A percentile compares a stretch with the other conserved stretches of the same genome.
Conservation (phyloP, 2,797 vertebrate species). For the Distichodus sexfasciatus region DNA sequence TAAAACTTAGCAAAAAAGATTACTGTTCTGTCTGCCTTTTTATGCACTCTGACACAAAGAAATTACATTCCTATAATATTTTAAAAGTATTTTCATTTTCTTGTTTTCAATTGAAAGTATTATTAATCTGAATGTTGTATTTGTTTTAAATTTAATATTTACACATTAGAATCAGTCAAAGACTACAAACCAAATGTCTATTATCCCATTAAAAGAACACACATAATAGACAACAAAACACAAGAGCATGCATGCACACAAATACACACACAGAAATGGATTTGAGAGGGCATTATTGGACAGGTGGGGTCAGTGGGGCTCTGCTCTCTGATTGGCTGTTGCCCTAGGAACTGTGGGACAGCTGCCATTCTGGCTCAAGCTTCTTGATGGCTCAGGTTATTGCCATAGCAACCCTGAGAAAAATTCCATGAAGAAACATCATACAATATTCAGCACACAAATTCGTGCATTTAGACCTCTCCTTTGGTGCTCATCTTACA, state of each 20-base stretch:
- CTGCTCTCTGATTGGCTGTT: conserved; percentile 46
- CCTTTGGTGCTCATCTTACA: conserved; percentile 36
- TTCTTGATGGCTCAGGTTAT: conserved; percentile 31
- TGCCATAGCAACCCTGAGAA: conserved; percentile 31
- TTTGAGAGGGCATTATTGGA: conserved; percentile 17
- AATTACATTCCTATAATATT: too few species aligned
- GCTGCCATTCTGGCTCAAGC: conserved; percentile 45
- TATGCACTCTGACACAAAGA: too few species aligned
- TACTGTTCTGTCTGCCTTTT: too few species aligned
- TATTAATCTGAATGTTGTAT: too few species aligned
- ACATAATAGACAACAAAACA: too few species aligned
- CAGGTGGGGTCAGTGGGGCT: conserved; percentile 51
- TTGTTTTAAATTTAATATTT: too few species aligned
- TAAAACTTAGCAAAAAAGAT: too few species aligned
- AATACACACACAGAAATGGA: neutral
- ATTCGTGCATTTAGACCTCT: conserved; percentile 20
- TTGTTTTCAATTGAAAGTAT: too few species aligned
- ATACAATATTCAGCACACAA: neutral
- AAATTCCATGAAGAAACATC: conserved; percentile 48
- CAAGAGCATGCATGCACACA: neutral
- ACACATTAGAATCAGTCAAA: too few species aligned
- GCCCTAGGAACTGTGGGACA: conserved; percentile 45
- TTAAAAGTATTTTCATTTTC: too few species aligned
- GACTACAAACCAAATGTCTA: too few species aligned
- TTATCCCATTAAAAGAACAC: too few species aligned